Percentiles rank a stretch among this genome's conserved stretches.
phyloP scores from a whole-genome alignment of 1,140 invertebrate species.

The Brachionus plicatilis region DNA sequence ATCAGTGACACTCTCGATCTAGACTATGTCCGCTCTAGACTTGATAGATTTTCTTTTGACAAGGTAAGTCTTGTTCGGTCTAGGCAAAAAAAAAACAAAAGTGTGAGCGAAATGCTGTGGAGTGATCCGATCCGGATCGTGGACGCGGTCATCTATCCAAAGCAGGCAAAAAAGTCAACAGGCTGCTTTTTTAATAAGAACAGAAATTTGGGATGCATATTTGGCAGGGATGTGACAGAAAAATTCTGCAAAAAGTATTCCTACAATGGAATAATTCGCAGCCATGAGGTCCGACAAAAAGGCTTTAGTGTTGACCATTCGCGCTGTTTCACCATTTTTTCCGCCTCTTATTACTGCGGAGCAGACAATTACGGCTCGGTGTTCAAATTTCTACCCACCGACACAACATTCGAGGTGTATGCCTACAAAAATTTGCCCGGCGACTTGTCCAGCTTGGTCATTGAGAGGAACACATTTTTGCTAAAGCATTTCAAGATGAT shows the following conservation, averaged over 20 bases:
- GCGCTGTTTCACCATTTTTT: conserved; percentile 11
- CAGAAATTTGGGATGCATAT: background rate
- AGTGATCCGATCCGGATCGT: background rate
- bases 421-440: background rate
- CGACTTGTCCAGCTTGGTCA: background rate
- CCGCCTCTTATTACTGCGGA: background rate
- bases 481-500: background rate
- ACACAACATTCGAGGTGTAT: background rate
- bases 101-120: background rate
- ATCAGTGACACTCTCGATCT: conserved; percentile 11
- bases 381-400: background rate
- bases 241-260: conserved; percentile 20
- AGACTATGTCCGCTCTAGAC: background rate
- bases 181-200: conserved; percentile 13
- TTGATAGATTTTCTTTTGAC: conserved; percentile 7
- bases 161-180: background rate
- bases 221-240: background rate
- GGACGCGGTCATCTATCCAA: background rate
- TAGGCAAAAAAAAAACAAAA: background rate
- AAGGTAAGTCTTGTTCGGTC: background rate
- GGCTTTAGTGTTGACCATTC: conserved; percentile 4
- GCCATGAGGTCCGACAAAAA: background rate
- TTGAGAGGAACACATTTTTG: background rate
- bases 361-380: background rate
- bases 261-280: background rate